phyloP scores from a whole-genome alignment of 2,797 vertebrate species.

The Morelia viridis region DNA sequence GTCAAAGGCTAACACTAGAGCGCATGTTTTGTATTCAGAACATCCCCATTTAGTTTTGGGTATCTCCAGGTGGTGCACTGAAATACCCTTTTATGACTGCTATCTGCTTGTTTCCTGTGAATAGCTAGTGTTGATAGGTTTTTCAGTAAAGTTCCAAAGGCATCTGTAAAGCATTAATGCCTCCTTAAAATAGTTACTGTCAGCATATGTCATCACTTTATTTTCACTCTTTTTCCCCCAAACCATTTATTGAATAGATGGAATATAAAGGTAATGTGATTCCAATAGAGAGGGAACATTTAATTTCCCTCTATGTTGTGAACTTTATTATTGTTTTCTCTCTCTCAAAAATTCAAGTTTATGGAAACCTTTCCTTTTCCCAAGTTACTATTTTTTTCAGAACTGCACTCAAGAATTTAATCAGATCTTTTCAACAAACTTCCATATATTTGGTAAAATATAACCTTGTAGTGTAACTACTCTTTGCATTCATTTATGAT shows the following conservation, averaged over 20 bases:
- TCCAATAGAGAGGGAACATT: not conserved
- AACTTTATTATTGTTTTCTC: not conserved
- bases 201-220: slow-evolving; percentile 1
- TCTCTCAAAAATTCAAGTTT: not conserved
- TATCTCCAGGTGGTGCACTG: not conserved
- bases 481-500: not conserved
- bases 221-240: not conserved
- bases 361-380: not conserved
- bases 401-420: not conserved
- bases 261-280: not conserved
- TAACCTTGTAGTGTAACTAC: not conserved
- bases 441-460: not conserved
- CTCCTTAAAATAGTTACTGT: not conserved
- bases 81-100: not conserved
- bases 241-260: not conserved
- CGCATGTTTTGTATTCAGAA: not conserved
- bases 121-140: not conserved
- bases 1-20: not conserved
- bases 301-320: not conserved
- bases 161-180: not conserved
- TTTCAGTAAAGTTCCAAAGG: not conserved
- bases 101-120: no score
- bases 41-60: not conserved
- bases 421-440: not conserved
- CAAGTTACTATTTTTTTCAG: not conserved